phyloP scores from a whole-genome alignment of 2,113 vertebrate species.

The Rynchops niger region DNA sequence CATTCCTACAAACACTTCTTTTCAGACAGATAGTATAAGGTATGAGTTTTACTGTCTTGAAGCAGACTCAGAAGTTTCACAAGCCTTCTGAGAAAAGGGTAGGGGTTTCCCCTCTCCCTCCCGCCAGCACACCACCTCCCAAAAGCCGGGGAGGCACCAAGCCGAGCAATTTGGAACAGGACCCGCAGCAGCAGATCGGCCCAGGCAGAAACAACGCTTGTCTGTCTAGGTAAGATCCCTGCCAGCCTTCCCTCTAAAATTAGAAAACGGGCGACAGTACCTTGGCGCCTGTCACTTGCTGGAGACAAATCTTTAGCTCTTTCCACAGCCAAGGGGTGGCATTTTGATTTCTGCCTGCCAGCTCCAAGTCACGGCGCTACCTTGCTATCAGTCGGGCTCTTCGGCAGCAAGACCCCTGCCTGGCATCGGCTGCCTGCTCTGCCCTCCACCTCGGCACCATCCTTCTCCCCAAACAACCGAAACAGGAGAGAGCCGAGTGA shows the following conservation, averaged over 20 bases:
- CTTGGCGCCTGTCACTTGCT: conserved; percentile 74
- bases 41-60: not conserved
- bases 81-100: conserved; percentile 20
- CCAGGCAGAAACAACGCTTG: conserved; percentile 71
- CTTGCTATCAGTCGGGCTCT: conserved; percentile 1
- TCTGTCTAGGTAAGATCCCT: conserved; percentile 79
- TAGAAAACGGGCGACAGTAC: conserved; percentile 78
- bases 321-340: conserved; percentile 71
- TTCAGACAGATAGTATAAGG: not conserved
- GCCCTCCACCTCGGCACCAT: not conserved
- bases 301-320: conserved; percentile 78
- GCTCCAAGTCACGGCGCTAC: conserved; percentile 32
- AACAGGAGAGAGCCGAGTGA: rapidly evolving
- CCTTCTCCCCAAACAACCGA: not conserved
- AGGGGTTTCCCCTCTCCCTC: conserved; percentile 58
- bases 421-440: not conserved
- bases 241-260: conserved; percentile 79
- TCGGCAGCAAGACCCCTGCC: not conserved
- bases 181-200: conserved; percentile 67
- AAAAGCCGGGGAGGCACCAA: conserved; percentile 50
- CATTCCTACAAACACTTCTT: not conserved
- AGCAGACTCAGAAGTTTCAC: not conserved
- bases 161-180: conserved; percentile 67
- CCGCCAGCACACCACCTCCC: conserved; percentile 17
- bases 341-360: conserved; percentile 72